A percentile compares a stretch with the other conserved stretches of the same genome.
phyloP scores from a whole-genome alignment of 2,888 invertebrate genomes.

The Athalia rosae region DNA sequence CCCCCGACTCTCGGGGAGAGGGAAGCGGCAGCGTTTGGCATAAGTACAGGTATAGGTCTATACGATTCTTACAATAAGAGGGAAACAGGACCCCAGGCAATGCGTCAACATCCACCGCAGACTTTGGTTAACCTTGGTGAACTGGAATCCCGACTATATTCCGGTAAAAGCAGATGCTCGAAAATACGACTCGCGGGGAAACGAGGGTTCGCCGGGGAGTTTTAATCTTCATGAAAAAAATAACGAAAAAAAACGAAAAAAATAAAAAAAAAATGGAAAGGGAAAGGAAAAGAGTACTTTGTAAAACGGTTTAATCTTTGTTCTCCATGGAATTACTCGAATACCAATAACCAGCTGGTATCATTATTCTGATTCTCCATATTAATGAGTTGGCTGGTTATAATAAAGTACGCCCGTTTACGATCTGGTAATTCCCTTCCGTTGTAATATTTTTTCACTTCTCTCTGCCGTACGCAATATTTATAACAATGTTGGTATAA shows the following conservation, averaged over 20 bases:
- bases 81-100: conserved; percentile 22
- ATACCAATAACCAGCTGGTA: too few species aligned
- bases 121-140: conserved; percentile 13
- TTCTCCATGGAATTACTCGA: too few species aligned
- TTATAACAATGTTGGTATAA: too few species aligned
- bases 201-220: neutral
- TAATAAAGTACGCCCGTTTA: too few species aligned
- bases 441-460: too few species aligned
- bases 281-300: too few species aligned
- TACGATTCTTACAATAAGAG: neutral
- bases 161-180: neutral
- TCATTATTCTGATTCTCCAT: too few species aligned
- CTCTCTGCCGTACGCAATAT: too few species aligned
- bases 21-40: neutral
- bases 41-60: neutral
- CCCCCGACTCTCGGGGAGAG: neutral
- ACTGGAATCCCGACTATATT: conserved; percentile 8
- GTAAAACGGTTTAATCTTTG: too few species aligned
- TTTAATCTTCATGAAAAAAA: neutral
- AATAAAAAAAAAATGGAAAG: neutral
- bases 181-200: neutral
- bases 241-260: neutral
- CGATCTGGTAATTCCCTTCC: too few species aligned
- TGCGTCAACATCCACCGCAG: conserved; percentile 17
- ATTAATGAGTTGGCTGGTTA: too few species aligned